A percentile compares a stretch with the other conserved stretches of the same genome.
These are phyloP conservation scores for Pimephales promelas DNA, from an alignment of 2,113 vertebrate genomes.

Conservation along the genomic window DNA sequence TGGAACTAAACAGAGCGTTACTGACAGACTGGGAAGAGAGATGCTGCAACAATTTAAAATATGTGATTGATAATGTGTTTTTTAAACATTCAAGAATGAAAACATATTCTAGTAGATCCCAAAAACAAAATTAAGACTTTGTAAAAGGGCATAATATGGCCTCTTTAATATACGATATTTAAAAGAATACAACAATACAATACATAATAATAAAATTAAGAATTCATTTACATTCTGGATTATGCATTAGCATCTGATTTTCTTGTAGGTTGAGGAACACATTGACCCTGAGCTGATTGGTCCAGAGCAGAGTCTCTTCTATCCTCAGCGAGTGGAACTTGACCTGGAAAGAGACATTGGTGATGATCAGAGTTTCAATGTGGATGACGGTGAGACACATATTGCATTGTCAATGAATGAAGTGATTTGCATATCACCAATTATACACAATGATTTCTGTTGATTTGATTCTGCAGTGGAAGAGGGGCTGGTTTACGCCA, in stretches of 20 bases:
- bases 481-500: constrained; percentile 84
- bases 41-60: too few relatives aligned
- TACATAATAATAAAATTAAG: neutral
- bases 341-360: constrained; percentile 77
- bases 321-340: constrained; percentile 81
- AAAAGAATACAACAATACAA: neutral
- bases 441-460: neutral
- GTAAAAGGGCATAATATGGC: too few relatives aligned
- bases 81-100: too few relatives aligned
- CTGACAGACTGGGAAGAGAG: too few relatives aligned
- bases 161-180: neutral
- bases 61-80: too few relatives aligned
- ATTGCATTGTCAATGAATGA: neutral
- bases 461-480: constrained; percentile 75
- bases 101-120: too few relatives aligned
- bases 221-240: neutral
- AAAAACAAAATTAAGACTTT: too few relatives aligned
- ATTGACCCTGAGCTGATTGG: constrained; percentile 79
- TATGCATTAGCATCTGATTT: neutral
- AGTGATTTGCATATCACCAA: neutral
- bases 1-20: too few relatives aligned
- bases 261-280: constrained; percentile 70
- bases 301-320: constrained; percentile 81
- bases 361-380: constrained; percentile 80
- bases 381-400: constrained; percentile 79